Conservation (phyloP, 2,113 vertebrate genomes). For the Paramisgurnus dabryanus region DNA sequence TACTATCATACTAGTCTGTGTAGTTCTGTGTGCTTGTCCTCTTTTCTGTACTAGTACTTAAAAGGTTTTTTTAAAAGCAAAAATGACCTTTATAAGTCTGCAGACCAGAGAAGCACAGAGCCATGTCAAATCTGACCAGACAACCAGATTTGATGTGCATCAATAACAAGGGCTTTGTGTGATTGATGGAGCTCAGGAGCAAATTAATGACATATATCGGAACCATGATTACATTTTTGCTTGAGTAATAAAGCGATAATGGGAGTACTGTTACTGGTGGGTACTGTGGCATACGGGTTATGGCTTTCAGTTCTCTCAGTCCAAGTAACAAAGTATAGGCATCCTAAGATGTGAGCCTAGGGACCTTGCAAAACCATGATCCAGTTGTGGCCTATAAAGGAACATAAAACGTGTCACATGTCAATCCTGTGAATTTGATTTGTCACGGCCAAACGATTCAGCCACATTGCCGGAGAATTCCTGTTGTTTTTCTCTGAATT, state of each 20-base stretch:
- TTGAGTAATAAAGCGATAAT: background rate
- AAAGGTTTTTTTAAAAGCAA: background rate
- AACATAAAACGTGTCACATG: background rate
- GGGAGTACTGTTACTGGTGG: background rate
- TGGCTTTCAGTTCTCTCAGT: background rate
- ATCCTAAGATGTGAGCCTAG: background rate
- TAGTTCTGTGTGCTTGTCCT: background rate
- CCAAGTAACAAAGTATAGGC: background rate
- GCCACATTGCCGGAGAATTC: background rate
- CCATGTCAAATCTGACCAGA: background rate
- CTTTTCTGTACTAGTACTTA: background rate
- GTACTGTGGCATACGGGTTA: background rate
- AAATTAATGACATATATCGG: background rate
- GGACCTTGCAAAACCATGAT: background rate
- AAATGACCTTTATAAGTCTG: background rate
- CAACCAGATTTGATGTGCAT: background rate
- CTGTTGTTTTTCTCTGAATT: background rate
- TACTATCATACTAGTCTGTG: background rate
- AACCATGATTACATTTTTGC: background rate
- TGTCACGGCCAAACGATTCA: background rate
- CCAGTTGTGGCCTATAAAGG: background rate
- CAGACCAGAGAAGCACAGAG: background rate
- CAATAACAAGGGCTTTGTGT: conserved; percentile 14
- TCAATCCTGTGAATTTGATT: background rate
- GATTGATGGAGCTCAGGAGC: background rate